Conservation (phyloP, 2,113 vertebrate species). For the Bombycilla garrulus region DNA sequence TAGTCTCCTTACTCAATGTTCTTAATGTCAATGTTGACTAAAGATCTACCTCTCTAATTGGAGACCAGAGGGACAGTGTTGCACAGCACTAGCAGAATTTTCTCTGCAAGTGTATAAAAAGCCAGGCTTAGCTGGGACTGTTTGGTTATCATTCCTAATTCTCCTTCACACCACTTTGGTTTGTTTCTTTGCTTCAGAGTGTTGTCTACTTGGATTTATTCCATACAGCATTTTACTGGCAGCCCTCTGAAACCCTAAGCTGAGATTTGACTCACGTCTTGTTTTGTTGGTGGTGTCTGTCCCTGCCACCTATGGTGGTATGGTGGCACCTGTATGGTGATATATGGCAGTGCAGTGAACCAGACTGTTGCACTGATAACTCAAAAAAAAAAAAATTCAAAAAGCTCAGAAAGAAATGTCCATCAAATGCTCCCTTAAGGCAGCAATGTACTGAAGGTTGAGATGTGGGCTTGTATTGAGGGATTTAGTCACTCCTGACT, state of each 20-base stretch:
- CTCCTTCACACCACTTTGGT: neutral
- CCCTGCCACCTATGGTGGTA: neutral
- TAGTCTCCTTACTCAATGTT: neutral
- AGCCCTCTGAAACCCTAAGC: neutral
- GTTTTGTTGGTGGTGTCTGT: neutral
- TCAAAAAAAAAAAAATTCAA: neutral
- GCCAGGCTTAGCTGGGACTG: neutral
- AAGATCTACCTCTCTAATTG: neutral
- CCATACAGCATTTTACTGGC: neutral
- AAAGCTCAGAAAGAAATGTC: neutral
- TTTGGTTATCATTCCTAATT: neutral
- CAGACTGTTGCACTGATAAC: neutral
- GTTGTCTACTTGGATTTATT: neutral
- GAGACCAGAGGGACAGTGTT: neutral
- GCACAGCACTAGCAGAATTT: rapidly evolving
- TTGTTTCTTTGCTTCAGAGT: neutral
- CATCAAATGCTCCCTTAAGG: neutral
- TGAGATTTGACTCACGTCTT: neutral
- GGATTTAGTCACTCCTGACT: neutral
- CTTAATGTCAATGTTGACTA: neutral
- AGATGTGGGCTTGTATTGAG: neutral
- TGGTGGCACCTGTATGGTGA: neutral
- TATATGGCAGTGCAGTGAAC: neutral
- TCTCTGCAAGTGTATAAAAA: neutral
- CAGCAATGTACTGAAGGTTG: neutral